These are phyloP conservation scores for Herpailurus yagouaroundi DNA, from an alignment of 2,113 vertebrate species.

Conservation along the genomic window DNA sequence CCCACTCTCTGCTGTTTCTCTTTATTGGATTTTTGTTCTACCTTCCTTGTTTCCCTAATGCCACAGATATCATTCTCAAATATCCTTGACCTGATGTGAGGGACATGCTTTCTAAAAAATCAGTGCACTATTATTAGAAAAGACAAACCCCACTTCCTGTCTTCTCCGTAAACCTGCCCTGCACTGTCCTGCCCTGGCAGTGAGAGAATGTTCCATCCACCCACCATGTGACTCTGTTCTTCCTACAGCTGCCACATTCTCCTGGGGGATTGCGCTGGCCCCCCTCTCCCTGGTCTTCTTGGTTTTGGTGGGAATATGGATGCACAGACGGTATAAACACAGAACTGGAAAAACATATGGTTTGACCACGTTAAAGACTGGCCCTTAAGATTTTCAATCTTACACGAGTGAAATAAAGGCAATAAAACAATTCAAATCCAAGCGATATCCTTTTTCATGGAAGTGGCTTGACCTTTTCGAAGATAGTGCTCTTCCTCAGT, in stretches of 20 bases:
- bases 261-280: conserved; percentile 83
- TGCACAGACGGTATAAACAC: conserved; percentile 78
- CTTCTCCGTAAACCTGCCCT: no score
- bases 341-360: conserved; percentile 76
- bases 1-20: background rate
- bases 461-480: background rate
- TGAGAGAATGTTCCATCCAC: background rate
- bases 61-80: background rate
- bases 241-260: conserved; percentile 82
- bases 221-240: conserved; percentile 62
- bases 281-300: conserved; percentile 76
- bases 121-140: background rate
- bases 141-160: no score
- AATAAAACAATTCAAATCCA: background rate
- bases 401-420: background rate
- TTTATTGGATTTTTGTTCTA: background rate
- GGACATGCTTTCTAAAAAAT: background rate
- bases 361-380: conserved; percentile 47
- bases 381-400: background rate
- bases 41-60: background rate
- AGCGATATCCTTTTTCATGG: background rate
- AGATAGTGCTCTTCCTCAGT: background rate
- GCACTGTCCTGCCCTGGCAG: background rate
- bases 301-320: conserved; percentile 80
- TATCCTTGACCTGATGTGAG: background rate